These are phyloP conservation scores for Pelvicachromis taeniatus DNA, from an alignment of 2,113 vertebrate genomes.

Conservation along the genomic window DNA sequence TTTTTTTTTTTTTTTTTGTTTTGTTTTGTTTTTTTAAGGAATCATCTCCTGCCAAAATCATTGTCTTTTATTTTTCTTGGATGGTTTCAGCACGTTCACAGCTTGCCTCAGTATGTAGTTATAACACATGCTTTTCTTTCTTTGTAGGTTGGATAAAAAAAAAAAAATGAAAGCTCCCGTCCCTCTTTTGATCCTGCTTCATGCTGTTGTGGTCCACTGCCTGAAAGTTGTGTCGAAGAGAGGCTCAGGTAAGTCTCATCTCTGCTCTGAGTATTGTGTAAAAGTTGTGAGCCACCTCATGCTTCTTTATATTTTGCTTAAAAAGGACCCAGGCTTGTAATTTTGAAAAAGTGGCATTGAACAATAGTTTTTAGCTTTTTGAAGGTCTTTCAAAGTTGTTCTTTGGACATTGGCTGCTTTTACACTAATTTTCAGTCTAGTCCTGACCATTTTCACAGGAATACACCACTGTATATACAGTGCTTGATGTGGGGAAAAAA, in stretches of 20 bases:
- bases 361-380: background rate
- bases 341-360: background rate
- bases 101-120: background rate
- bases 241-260: slow-evolving; percentile 87
- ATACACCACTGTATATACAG: background rate
- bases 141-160: slow-evolving; percentile 69
- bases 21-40: background rate
- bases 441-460: background rate
- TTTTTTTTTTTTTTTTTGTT: too few species aligned
- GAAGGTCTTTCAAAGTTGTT: background rate
- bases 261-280: background rate
- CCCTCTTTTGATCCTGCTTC: slow-evolving; percentile 90
- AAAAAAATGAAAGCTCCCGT: slow-evolving; percentile 92
- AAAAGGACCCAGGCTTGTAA: background rate
- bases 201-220: slow-evolving; percentile 85
- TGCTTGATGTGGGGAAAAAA: too few species aligned
- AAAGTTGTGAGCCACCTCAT: background rate
- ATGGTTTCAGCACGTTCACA: background rate
- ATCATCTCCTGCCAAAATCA: background rate
- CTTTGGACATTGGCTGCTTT: background rate
- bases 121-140: slow-evolving; percentile 25
- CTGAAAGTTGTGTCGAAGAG: slow-evolving; percentile 96
- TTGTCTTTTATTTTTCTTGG: background rate
- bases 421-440: background rate
- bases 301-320: background rate